phyloP scores from a whole-genome alignment of 2,888 invertebrate genomes.

The Nemoura dubitans region DNA sequence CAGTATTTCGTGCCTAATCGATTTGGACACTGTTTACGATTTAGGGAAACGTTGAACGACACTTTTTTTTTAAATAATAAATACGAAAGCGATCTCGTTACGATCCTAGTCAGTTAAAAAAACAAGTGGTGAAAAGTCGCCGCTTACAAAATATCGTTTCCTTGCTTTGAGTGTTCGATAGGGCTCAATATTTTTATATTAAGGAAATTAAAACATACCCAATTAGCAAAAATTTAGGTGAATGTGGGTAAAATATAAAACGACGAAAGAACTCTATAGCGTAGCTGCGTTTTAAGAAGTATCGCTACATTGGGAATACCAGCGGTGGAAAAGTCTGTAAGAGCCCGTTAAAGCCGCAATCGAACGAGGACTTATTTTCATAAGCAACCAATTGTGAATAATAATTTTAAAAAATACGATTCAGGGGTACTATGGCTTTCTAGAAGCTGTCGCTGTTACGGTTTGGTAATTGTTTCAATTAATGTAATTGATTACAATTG shows the following conservation, averaged over 20 bases:
- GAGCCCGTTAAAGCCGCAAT: neutral
- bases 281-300: too few relatives aligned
- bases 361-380: neutral
- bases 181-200: conserved; percentile 51
- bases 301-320: too few relatives aligned
- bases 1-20: conserved; percentile 12
- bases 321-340: too few relatives aligned
- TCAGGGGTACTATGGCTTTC: neutral
- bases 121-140: neutral
- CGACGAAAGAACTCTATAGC: too few relatives aligned
- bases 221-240: neutral
- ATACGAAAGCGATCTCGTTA: neutral
- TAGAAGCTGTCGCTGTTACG: conserved; percentile 4
- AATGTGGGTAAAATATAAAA: neutral
- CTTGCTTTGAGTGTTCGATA: conserved; percentile 46
- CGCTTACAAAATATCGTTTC: neutral
- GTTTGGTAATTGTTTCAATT: neutral
- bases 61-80: neutral
- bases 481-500: neutral
- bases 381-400: conserved; percentile 12
- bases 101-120: conserved; percentile 26
- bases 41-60: neutral
- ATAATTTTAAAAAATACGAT: conserved; percentile 2
- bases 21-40: neutral
- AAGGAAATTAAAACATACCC: neutral